Base-by-base conservation (phyloP, 2,888 invertebrate species). In the Kryphioiulus occultus region DNA sequence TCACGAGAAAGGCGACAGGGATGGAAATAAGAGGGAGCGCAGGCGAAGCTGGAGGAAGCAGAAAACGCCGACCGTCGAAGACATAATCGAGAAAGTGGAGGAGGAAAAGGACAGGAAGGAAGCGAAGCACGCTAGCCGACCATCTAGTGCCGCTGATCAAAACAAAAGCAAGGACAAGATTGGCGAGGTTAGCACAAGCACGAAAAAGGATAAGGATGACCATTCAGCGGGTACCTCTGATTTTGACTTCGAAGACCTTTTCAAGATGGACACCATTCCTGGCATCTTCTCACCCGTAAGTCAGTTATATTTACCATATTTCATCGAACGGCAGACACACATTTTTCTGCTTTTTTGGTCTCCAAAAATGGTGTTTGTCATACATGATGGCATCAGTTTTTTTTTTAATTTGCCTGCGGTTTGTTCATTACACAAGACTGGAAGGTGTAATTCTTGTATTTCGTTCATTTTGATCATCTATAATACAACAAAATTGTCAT, bases 161-260 rank as follows among this genome's bases (percentile, higher is more conserved):
- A 42, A 47, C 47, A 86, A 53, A 7, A n/a, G 1, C 42, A 26
- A 83, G 42, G 44, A 83, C 5, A 68, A 12, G 19, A 22, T 1
- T 22, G 19, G 47, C 12, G 59, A 47, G n/a, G 39, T 26, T 17
- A 68, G 68, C 30, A n/a, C n/a, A 12, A 26, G 22, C 22, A 26
- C 5, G 3, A 26, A n/a, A 42, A 88, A 88, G 68, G 85, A 17
- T 87, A 86, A 88, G 39, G 86, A 82, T 4, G 83, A 86, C 15
- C 47, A 39, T 32, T 47, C 87, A 9, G 26, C 32, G 9, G 84
- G 42, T 2, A 19, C n/a, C 22, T n/a, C 30, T 42, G 89, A 95
- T 90, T 96, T 96, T 91, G 96, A 96, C 92, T 94, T 97, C 89
- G 97, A 97, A 91, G 96, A 96, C 90, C 96, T 97, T 91, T 94